These are phyloP conservation scores for Lichenostomus cassidix DNA, from an alignment of 2,113 vertebrate species.

Conservation along the genomic window DNA sequence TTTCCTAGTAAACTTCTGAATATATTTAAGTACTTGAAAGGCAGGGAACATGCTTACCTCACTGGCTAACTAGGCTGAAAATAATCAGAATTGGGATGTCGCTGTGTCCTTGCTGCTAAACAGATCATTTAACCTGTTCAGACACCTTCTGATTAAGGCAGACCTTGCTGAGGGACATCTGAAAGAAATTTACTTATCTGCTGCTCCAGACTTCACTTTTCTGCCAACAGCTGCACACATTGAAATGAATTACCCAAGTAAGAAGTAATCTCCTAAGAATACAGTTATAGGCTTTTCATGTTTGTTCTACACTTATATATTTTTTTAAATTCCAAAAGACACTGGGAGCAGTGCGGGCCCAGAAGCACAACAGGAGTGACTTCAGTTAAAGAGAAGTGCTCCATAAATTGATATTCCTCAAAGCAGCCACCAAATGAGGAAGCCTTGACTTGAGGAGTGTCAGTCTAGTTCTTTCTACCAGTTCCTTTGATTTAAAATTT, in stretches of 20 bases:
- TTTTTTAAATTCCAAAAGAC: not conserved
- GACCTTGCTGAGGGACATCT: not conserved
- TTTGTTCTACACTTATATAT: not conserved
- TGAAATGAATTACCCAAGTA: not conserved
- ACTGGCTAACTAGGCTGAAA: not conserved
- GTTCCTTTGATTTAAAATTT: not conserved
- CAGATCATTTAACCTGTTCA: not conserved
- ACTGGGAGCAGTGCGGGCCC: not conserved
- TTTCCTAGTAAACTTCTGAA: not conserved
- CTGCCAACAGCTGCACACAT: not conserved
- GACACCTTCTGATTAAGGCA: not conserved
- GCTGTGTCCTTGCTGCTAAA: not conserved
- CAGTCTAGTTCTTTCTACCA: not conserved
- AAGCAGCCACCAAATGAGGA: not conserved
- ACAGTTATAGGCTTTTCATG: not conserved
- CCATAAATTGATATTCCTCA: not conserved
- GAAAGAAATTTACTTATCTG: not conserved
- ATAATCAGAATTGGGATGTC: not conserved
- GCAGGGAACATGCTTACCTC: not conserved
- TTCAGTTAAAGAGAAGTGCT: not conserved
- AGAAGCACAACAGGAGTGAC: not conserved
- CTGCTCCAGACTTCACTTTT: not conserved
- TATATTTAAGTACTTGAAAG: not conserved
- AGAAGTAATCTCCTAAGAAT: not conserved
- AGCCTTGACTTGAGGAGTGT: not conserved